Conservation (phyloP, 2,797 vertebrate species). For the Streptopelia turtur region DNA sequence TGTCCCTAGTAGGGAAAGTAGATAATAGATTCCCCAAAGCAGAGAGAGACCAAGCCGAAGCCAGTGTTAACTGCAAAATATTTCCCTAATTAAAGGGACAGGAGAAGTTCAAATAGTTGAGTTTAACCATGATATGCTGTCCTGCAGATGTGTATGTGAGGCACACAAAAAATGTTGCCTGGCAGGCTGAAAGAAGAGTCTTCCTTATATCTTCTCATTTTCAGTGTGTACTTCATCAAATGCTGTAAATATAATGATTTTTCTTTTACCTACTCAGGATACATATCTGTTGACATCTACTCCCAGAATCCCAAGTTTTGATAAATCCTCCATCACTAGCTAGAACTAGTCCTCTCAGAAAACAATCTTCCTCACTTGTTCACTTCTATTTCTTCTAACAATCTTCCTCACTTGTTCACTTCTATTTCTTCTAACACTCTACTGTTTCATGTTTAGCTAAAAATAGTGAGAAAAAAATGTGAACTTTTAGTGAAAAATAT, state of each 20-base stretch:
- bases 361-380: neutral
- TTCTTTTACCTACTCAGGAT: neutral
- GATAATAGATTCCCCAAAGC: neutral
- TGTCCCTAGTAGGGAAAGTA: neutral
- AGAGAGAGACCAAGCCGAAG: neutral
- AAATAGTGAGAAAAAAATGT: neutral
- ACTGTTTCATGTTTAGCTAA: neutral
- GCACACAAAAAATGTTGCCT: neutral
- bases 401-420: neutral
- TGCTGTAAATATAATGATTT: neutral
- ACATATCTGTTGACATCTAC: neutral
- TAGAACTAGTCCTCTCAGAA: neutral
- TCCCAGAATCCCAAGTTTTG: neutral
- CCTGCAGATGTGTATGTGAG: neutral
- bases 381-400: neutral
- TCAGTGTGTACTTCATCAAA: neutral
- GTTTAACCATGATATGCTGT: neutral
- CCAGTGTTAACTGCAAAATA: neutral
- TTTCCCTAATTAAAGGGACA: neutral
- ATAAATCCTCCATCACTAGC: neutral
- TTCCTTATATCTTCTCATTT: neutral
- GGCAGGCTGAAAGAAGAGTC: neutral
- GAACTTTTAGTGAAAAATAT: neutral
- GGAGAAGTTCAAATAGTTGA: neutral
- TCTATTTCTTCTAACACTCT: neutral